phyloP scores from a whole-genome alignment of 2,888 invertebrate species.

The Habroteleia sp. region DNA sequence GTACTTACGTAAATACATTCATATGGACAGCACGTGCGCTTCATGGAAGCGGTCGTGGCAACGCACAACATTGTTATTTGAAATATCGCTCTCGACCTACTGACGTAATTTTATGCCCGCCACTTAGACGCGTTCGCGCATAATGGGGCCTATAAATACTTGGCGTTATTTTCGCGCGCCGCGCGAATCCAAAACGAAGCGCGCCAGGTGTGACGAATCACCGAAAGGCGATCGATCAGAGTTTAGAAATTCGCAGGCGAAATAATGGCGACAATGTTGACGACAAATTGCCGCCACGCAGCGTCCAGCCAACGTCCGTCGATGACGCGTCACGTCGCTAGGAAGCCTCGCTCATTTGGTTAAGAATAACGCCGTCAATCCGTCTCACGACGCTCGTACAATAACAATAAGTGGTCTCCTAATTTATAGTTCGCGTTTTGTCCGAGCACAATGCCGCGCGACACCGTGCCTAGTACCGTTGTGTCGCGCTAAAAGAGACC shows the following conservation, averaged over 20 bases:
- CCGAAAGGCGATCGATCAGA: conserved; percentile 20
- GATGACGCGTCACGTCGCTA: conserved; percentile 63
- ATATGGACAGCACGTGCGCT: conserved; percentile 60
- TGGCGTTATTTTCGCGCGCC: conserved; percentile 70
- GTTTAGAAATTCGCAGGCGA: neutral
- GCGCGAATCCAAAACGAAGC: conserved; percentile 37
- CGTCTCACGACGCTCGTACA: conserved; percentile 64
- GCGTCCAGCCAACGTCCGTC: conserved; percentile 19
- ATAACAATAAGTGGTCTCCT: conserved; percentile 69
- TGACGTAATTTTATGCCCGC: conserved; percentile 71
- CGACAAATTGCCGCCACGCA: conserved; percentile 52
- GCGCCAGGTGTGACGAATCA: conserved; percentile 24
- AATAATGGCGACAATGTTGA: conserved; percentile 19
- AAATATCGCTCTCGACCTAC: conserved; percentile 62
- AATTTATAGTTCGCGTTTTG: conserved; percentile 67
- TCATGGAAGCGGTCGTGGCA: conserved; percentile 48
- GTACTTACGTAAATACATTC: conserved; percentile 62
- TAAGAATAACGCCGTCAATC: conserved; percentile 74
- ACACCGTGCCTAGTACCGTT: conserved; percentile 46
- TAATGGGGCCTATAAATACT: conserved; percentile 73
- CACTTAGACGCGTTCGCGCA: conserved; percentile 70
- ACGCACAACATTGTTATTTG: conserved; percentile 65
- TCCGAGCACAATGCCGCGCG: conserved; percentile 53
- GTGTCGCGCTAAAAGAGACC: conserved; percentile 37
- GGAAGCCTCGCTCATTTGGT: conserved; percentile 70